Evolutionary conservation across 2,113 vertebrate species (phyloP), one percentile per base, ranked within the genome.

Genomic region (Archilochus colubris): DNA sequence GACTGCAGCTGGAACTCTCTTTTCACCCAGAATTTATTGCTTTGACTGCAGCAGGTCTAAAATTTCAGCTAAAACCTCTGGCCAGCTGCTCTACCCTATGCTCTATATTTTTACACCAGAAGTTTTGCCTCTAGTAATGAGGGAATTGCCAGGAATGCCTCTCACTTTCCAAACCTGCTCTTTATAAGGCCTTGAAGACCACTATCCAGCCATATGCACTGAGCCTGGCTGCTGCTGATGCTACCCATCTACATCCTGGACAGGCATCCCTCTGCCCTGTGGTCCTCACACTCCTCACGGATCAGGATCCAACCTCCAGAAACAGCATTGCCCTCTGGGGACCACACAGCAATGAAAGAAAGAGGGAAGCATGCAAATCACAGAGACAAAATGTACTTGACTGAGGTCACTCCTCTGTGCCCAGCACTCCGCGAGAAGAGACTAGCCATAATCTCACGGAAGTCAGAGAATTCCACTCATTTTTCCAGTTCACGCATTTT

Each of bases 271-370:
- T 0, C 4, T 30, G 30, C 15, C 51, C 31, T 6, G 67, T 18
- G 24, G 62, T 12, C 44, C 31, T 72, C 19, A 10, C 5, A 0
- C 28, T 38, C 8, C 8, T 20, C 4, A 2, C 0, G 1, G 22
- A 23, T 3, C 2, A 5, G 18, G 50, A 64, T 16, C 5, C 0
- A 1, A 50, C 31, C 0, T 0, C 8, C 1, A 2, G 7, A 18
- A 28, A 25, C 58, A 85, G 50, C 19, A 2, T 15, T 43, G 64
- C 18, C 31, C 33, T 22, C 25, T 30, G 1, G 12, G 63, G 63
- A 53, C 76, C 0, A 1, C 38, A 12, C 1, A 0, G 50, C 62
- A n/a, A 7, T 0, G 33, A 58, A 62, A 36, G 9, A 53, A 80
- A 82, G 46, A 30, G 3, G n/a, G 30, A 89, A 87, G 40, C 24